Percentiles rank a stretch among this genome's conserved stretches.
phyloP scores from a whole-genome alignment of 2,888 invertebrate genomes.

The Pristionchus arcanus region DNA sequence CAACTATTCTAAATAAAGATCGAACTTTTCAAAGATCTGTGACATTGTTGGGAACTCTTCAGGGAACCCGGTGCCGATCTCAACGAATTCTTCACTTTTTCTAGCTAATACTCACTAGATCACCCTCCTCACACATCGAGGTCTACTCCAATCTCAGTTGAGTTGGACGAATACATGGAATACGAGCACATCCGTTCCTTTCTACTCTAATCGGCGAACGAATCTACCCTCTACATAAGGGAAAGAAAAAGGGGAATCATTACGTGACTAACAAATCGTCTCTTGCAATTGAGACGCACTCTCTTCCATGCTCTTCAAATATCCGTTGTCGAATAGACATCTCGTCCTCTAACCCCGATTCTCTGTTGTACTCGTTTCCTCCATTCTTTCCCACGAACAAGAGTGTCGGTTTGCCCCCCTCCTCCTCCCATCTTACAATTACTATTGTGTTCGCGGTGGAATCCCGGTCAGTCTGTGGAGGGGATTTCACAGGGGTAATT shows the following conservation, averaged over 20 bases:
- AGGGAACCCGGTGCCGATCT: not conserved
- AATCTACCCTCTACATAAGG: constrained; percentile 8
- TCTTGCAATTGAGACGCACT: not conserved
- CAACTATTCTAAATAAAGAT: not conserved
- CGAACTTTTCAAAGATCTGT: not conserved
- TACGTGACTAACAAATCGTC: constrained; percentile 18
- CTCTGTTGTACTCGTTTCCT: not conserved
- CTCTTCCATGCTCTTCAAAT: not conserved
- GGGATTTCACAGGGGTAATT: not conserved
- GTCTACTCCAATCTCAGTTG: not conserved
- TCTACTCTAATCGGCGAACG: constrained; percentile 12
- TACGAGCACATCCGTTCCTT: not conserved
- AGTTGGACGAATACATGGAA: not conserved
- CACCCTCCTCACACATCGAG: constrained; percentile 20
- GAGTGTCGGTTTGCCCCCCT: not conserved
- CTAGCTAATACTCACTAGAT: not conserved
- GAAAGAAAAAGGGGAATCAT: not conserved
- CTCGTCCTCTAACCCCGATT: constrained; percentile 19
- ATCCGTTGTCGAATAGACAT: not conserved
- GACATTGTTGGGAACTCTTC: not conserved
- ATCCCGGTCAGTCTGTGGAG: constrained; percentile 21
- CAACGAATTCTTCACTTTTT: not conserved
- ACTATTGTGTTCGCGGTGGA: constrained; percentile 17
- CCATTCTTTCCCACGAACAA: constrained; percentile 28
- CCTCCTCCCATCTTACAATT: constrained; percentile 16